A percentile compares a stretch with the other conserved stretches of the same genome.
Evolutionary conservation across 2,797 vertebrate species (phyloP).

Genomic region (Anas acuta): DNA sequence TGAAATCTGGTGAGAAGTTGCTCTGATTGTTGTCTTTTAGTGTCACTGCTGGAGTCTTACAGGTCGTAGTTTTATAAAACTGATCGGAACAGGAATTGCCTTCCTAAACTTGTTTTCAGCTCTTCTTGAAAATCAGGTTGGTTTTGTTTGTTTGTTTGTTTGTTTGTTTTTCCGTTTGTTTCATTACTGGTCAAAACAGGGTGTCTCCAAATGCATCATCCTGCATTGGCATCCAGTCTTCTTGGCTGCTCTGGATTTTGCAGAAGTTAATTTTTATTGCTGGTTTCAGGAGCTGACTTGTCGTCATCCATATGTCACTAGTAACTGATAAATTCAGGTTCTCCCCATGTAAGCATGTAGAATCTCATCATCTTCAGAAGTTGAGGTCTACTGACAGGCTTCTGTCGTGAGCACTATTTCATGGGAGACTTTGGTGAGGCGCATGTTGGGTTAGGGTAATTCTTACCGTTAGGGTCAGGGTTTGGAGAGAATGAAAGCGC

Average conservation of each 20-base stretch:
- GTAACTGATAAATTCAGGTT: background rate
- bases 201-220: background rate
- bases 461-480: no score
- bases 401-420: no score
- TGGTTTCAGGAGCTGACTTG: slow-evolving; percentile 9
- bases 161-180: background rate
- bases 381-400: no score
- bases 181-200: background rate
- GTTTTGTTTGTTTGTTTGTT: no score
- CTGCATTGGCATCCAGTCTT: background rate
- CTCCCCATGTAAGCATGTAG: background rate
- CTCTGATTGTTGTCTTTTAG: background rate
- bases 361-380: background rate
- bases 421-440: no score
- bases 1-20: slow-evolving; percentile 1
- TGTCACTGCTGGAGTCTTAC: background rate
- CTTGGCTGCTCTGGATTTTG: background rate
- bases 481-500: no score
- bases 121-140: background rate
- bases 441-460: no score
- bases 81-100: background rate
- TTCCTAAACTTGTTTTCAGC: background rate
- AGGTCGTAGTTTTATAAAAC: background rate
- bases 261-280: background rate
- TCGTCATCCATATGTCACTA: slow-evolving; percentile 19